Evolutionary conservation across 2,113 vertebrate species (phyloP).

Genomic region (Phaethon lepturus): DNA sequence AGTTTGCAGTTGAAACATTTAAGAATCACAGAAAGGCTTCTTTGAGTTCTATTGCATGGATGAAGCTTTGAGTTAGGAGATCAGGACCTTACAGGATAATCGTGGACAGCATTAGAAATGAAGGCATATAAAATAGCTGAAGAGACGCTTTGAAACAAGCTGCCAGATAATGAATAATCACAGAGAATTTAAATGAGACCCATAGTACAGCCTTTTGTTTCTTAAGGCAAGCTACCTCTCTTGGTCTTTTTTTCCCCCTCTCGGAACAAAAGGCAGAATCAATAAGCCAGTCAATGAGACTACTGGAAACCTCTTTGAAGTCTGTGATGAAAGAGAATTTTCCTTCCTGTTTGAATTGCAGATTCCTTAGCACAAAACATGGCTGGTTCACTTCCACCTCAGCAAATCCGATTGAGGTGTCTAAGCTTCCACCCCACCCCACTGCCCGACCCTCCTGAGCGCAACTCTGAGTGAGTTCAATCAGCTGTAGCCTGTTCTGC

Average conservation of each 20-base stretch:
- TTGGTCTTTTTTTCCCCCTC: background rate
- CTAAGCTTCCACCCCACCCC: background rate
- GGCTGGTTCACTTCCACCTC: background rate
- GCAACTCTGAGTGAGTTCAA: background rate
- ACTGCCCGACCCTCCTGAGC: background rate
- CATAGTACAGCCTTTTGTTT: background rate
- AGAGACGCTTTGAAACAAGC: background rate
- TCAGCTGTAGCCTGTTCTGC: background rate
- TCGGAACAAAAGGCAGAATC: slow-evolving; percentile 50
- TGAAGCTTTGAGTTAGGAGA: background rate
- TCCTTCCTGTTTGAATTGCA: slow-evolving; percentile 42
- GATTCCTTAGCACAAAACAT: slow-evolving; percentile 17
- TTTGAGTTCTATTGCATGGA: background rate
- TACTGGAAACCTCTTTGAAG: slow-evolving; percentile 42
- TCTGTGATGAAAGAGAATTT: slow-evolving; percentile 46
- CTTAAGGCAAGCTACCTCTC: background rate
- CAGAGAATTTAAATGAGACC: background rate
- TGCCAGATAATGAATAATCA: background rate
- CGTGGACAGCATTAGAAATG: background rate
- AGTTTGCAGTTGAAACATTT: background rate
- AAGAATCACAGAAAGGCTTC: background rate
- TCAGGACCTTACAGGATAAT: background rate
- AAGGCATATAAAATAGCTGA: background rate
- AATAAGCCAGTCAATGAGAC: slow-evolving; percentile 15
- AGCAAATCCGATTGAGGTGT: background rate